Conservation (phyloP, 2,797 vertebrate species). For the Thamnophis elegans region DNA sequence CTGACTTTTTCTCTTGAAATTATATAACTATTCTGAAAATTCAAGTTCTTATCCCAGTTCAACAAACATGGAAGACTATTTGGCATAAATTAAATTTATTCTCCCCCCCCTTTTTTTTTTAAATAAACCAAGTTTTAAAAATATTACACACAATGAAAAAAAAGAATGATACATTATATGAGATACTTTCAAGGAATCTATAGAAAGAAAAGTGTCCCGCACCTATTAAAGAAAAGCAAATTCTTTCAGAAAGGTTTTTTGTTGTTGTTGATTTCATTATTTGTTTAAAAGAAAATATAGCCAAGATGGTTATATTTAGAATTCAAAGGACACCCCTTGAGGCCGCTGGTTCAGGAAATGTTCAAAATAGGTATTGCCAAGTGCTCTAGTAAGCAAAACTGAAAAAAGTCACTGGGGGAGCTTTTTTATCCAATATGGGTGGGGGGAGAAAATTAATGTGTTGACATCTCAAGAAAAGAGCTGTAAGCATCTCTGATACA, state of each 20-base stretch:
- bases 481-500: constrained; percentile 1
- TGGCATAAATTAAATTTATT: background rate
- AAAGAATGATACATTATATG: background rate
- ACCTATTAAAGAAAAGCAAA: background rate
- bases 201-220: background rate
- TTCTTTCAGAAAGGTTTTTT: constrained; percentile 7
- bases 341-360: constrained; percentile 28
- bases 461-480: constrained; percentile 25
- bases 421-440: background rate
- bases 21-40: background rate
- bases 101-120: background rate
- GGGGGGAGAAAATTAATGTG: background rate
- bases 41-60: background rate
- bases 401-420: background rate
- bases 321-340: background rate
- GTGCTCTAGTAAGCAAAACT: background rate
- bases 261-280: background rate
- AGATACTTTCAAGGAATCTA: background rate
- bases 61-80: background rate
- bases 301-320: constrained; percentile 26
- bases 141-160: background rate
- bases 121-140: background rate
- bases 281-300: constrained; percentile 12
- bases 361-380: constrained; percentile 4
- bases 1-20: too few species aligned